Evolutionary conservation across 1,140 invertebrate genomes (phyloP).

Genomic region (Drosophila tristis): DNA sequence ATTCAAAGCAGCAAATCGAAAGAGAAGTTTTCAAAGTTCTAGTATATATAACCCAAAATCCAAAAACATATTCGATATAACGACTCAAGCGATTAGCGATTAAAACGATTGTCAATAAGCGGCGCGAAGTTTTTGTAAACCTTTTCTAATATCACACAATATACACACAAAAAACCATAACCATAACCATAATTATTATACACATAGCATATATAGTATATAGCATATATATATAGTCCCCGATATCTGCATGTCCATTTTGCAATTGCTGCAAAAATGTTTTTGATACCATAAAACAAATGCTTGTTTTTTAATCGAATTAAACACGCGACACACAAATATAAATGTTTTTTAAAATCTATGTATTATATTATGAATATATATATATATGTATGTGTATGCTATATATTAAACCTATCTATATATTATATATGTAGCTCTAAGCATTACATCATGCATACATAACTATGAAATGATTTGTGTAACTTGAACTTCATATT

Average conservation of each 20-base stretch:
- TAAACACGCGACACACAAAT: constrained; percentile 8
- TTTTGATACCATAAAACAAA: constrained; percentile 37
- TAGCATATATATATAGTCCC: constrained; percentile 34
- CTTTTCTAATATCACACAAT: constrained; percentile 67
- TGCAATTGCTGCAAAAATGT: constrained; percentile 33
- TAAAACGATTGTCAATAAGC: constrained; percentile 23
- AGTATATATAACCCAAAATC: neutral
- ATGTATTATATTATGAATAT: constrained; percentile 42
- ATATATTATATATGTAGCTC: constrained; percentile 58
- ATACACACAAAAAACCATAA: constrained; percentile 24
- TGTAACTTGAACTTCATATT: constrained; percentile 67
- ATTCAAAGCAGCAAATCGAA: constrained; percentile 3
- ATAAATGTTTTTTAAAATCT: constrained; percentile 48
- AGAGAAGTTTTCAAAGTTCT: constrained; percentile 23
- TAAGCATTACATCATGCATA: constrained; percentile 63
- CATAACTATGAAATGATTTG: constrained; percentile 33
- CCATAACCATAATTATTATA: constrained; percentile 20
- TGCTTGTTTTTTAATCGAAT: constrained; percentile 53
- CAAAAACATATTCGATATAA: too few relatives aligned
- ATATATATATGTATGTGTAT: constrained; percentile 37
- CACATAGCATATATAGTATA: constrained; percentile 2
- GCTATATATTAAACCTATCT: constrained; percentile 49
- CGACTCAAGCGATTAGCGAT: constrained; percentile 37
- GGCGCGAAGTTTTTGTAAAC: constrained; percentile 56
- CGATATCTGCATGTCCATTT: constrained; percentile 38